Base-by-base conservation (phyloP, 1,140 invertebrate species). In the Luehdorfia chinensis region DNA sequence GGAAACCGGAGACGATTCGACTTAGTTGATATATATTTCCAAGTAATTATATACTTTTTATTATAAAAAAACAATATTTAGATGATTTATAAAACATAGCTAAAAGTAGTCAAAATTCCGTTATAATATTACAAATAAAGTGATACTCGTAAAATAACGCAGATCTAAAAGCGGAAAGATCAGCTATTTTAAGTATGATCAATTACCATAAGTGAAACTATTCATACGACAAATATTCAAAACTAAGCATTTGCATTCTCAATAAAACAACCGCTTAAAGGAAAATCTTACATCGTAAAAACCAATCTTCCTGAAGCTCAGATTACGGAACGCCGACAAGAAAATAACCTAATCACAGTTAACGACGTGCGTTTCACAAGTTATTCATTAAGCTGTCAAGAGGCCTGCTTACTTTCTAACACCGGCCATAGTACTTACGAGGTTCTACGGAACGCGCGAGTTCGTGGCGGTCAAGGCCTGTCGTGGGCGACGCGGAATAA, bases 381-480 rank as follows among this genome's bases (percentile, higher is more conserved):
- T 72, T 69, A 72, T 68, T 72, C 68, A 72, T 72, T 72, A 72
- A 68, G 66, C 43, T 54, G 56, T 59, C 64, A 39, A 53, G 49
- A 46, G 59, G 59, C 53, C 54, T 31, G 53, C 55, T 47, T 47
- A 66, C 68, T 72, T 72, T 72, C 68, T 72, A 72, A 64, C 59
- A 61, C 58, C 55, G 33, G 27, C 30, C n/a, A n/a, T n/a, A n/a
- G n/a, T 47, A 47, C n/a, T 32, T 19, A 28, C 34, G 18, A 48
- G 11, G 28, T 31, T 44, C 21, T 70, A 43, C 59, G 61, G 53
- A 32, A 46, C 48, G 23, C 44, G 49, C 54, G 34, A 50, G 52
- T 43, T 49, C 70, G 73, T 41, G 47, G 66, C 78, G 78, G 78
- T 83, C 78, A 83, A 83, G 78, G 78, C 49, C 75, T 70, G 53